Evolutionary conservation across 2,797 vertebrate genomes (phyloP).

Genomic region (Sorex maritimensis): DNA sequence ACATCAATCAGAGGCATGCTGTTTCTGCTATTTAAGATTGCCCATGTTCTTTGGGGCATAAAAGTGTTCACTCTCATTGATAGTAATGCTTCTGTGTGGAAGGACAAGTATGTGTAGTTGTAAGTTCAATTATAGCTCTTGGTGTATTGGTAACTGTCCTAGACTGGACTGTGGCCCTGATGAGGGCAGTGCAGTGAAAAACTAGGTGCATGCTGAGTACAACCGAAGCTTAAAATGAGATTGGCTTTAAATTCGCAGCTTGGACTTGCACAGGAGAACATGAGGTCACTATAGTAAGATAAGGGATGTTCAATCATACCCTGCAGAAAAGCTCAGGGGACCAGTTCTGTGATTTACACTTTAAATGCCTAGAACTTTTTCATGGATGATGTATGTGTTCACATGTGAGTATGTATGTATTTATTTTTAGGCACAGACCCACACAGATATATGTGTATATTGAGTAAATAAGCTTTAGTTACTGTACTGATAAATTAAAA

Average conservation of each 20-base stretch:
- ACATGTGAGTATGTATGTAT: background rate
- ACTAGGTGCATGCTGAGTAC: constrained; percentile 83
- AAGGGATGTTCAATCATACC: constrained; percentile 77
- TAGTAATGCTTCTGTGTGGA: constrained; percentile 63
- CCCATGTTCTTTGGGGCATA: background rate
- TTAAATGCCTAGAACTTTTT: constrained; percentile 65
- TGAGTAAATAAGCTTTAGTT: background rate
- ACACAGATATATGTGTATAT: background rate
- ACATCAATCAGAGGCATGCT: constrained; percentile 27
- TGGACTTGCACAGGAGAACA: constrained; percentile 86
- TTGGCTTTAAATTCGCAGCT: constrained; percentile 90
- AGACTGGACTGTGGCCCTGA: constrained; percentile 81
- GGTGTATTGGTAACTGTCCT: constrained; percentile 84
- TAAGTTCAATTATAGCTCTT: constrained; percentile 85
- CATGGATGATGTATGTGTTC: constrained; percentile 43
- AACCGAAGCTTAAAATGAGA: constrained; percentile 89
- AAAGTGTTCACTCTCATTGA: constrained; percentile 64
- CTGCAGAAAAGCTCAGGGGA: constrained; percentile 77
- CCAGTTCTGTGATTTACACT: constrained; percentile 58
- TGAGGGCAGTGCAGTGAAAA: constrained; percentile 87
- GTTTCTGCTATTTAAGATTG: constrained; percentile 56
- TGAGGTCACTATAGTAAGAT: constrained; percentile 86
- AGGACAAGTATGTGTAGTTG: constrained; percentile 87
- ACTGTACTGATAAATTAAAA: too few species aligned
- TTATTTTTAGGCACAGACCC: background rate